A percentile compares a stretch with the other conserved stretches of the same genome.
These are phyloP conservation scores for Piscicola geometra DNA, from an alignment of 2,888 invertebrate genomes.

Conservation along the genomic window DNA sequence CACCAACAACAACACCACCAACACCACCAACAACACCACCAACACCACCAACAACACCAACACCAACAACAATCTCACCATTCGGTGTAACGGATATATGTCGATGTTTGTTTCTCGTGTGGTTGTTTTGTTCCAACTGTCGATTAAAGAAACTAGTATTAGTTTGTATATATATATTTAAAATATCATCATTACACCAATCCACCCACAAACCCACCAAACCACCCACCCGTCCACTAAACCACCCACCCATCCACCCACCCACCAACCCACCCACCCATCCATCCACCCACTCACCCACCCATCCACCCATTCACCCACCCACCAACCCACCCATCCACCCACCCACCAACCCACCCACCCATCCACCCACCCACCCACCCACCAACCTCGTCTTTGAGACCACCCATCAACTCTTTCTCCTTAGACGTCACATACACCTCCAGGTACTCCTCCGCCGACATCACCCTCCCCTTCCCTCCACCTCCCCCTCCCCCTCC, in stretches of 20 bases:
- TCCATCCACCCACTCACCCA: neutral
- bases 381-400: neutral
- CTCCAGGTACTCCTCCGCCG: conserved; percentile 85
- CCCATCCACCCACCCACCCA: conserved; percentile 1
- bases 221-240: neutral
- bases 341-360: neutral
- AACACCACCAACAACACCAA: neutral
- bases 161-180: neutral
- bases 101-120: neutral
- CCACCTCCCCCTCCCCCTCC: too few species aligned
- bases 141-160: too few species aligned
- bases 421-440: conserved; percentile 8
- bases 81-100: neutral
- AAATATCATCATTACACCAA: neutral
- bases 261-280: neutral
- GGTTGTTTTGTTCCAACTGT: too few species aligned
- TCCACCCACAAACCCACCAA: neutral
- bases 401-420: neutral
- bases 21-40: neutral
- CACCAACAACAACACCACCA: neutral
- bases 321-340: neutral
- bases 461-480: conserved; percentile 75
- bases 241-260: neutral
- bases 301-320: neutral
- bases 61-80: neutral